Base-by-base conservation (phyloP, 1,140 invertebrate species). In the Neodiprion fabricii region DNA sequence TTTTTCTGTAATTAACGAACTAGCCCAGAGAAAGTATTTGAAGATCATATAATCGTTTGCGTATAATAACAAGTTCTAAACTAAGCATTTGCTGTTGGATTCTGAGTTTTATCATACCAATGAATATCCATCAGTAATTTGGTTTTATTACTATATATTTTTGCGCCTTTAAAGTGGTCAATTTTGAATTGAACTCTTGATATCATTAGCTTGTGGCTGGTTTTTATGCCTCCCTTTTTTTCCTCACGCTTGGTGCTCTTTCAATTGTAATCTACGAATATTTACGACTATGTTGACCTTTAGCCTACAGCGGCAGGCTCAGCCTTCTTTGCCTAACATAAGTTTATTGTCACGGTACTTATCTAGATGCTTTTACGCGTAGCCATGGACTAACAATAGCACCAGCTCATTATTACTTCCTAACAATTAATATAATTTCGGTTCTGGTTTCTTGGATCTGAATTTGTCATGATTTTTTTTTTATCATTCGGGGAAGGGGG, bases 1-100 rank as follows among this genome's bases (percentile, higher is more conserved):
- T 47, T 71, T 71, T 67, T 28, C 69, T 8, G 53, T 74, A 50
- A 70, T 28, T 21, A 49, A 68, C 69, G 17, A 48, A 48, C 53
- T 14, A 21, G 40, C 10, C 5, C 61, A 11, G 21, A 48, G 48
- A 9, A n/a, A 73, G 48, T 7, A 65, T 72, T 72, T 12, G 48
- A 49, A 14, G 12, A 71, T n/a, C 17, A 8, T 7, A 48, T 5
- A 40, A 40, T 40, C 28, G 28, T 40, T 40, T 40, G 28, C 2
- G 1, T 40, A 40, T 40, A 40, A 40, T 40, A 40, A 40, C 1
- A 40, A 40, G 5, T 40, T 40, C 28, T 40, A 5, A 40, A 40
- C 28, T 40, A 40, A 40, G 28, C 28, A 40, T 40, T 40, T 40
- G 28, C 5, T 40, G 28, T 3, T 40, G 28, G 28, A 40, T 1